phyloP scores from a whole-genome alignment of 2,888 invertebrate species.

The Amorpha juglandis region DNA sequence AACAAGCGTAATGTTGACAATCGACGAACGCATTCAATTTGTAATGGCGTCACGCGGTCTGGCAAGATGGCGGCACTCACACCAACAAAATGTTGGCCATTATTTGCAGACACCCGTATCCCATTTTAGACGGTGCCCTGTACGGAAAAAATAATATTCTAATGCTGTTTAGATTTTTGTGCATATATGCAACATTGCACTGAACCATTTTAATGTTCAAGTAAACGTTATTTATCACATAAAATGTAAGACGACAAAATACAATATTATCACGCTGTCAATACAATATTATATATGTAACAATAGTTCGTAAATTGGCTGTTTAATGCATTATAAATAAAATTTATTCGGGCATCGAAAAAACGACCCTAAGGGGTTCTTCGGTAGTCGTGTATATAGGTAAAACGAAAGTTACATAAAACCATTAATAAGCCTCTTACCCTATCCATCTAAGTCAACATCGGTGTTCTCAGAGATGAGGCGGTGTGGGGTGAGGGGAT shows the following conservation, averaged over 20 bases:
- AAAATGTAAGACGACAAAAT: too few relatives aligned
- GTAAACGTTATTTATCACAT: too few relatives aligned
- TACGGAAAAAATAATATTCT: conserved; percentile 38
- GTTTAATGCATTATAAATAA: too few relatives aligned
- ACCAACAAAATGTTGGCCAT: conserved; percentile 61
- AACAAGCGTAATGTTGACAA: conserved; percentile 38
- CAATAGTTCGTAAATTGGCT: background rate
- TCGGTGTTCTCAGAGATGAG: conserved; percentile 77
- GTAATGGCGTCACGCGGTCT: conserved; percentile 83
- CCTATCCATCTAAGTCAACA: conserved; percentile 84
- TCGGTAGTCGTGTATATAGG: conserved; percentile 52
- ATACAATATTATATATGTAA: too few relatives aligned
- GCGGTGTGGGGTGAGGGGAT: conserved; percentile 52
- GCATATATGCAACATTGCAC: background rate
- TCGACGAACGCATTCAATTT: conserved; percentile 64
- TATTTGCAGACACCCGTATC: conserved; percentile 60
- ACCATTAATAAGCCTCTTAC: conserved; percentile 85
- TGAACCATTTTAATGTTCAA: too few relatives aligned
- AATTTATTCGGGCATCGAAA: too few relatives aligned
- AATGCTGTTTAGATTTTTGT: background rate
- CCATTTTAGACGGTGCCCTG: conserved; percentile 51
- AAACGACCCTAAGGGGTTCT: conserved; percentile 31
- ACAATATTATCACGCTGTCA: too few relatives aligned
- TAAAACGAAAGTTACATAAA: conserved; percentile 76
- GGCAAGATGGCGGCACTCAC: conserved; percentile 71